Percentiles rank a stretch among this genome's conserved stretches.
These are phyloP conservation scores for Trilocha varians DNA, from an alignment of 2,888 invertebrate species.

Conservation along the genomic window DNA sequence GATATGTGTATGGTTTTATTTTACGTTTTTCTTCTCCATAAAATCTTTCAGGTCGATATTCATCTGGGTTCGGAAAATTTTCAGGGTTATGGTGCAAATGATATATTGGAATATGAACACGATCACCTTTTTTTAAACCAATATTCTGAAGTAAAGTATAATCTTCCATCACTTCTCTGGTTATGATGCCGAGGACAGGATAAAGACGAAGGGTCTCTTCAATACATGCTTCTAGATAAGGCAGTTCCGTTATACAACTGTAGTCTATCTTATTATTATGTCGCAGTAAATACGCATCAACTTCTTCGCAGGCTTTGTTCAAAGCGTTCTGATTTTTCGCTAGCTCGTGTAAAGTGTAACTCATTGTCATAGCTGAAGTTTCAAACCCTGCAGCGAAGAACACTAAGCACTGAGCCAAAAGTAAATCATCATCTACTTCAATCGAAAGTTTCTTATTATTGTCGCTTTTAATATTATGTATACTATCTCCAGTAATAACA, in stretches of 20 bases:
- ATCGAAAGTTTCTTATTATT: constrained; percentile 12
- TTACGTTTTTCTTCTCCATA: constrained; percentile 20
- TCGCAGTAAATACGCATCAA: constrained; percentile 22
- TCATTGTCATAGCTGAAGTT: constrained; percentile 24
- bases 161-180: constrained; percentile 23
- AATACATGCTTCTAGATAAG: constrained; percentile 27
- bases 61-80: constrained; percentile 26
- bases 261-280: constrained; percentile 18
- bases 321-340: constrained; percentile 21
- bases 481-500: constrained; percentile 13
- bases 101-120: constrained; percentile 28
- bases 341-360: constrained; percentile 23
- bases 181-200: constrained; percentile 21
- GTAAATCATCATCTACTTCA: constrained; percentile 36
- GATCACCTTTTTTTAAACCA: constrained; percentile 22
- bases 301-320: constrained; percentile 19
- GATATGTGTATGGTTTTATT: constrained; percentile 24
- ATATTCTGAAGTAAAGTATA: constrained; percentile 26
- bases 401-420: constrained; percentile 59
- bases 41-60: constrained; percentile 29
- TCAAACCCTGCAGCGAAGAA: constrained; percentile 42
- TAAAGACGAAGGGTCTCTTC: constrained; percentile 27
- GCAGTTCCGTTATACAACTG: constrained; percentile 25
- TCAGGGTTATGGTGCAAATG: constrained; percentile 24
- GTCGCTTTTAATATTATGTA: constrained; percentile 6